Percentiles rank a stretch among this genome's conserved stretches.
Conservation (phyloP, 2,113 vertebrate genomes). For the Leptocoma aspasia region DNA sequence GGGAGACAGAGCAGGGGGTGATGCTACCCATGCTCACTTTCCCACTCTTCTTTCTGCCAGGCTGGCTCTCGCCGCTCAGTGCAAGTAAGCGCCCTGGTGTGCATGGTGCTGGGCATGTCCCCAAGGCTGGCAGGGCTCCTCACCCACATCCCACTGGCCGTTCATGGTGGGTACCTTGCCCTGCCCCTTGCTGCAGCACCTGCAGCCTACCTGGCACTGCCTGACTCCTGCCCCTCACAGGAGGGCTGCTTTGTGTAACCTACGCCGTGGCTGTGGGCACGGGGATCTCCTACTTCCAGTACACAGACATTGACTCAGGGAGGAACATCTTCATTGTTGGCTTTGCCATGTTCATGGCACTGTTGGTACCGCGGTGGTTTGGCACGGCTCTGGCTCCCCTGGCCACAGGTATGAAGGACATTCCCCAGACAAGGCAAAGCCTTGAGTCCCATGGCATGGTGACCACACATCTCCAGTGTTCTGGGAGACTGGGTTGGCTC, state of each 20-base stretch:
- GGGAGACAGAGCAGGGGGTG: accelerated
- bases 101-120: constrained; percentile 76
- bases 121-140: constrained; percentile 72
- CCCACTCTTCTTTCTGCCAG: constrained; percentile 37
- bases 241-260: constrained; percentile 80
- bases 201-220: neutral
- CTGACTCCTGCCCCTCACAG: constrained; percentile 39
- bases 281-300: constrained; percentile 84
- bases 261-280: constrained; percentile 76
- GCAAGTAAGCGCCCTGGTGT: constrained; percentile 65
- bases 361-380: constrained; percentile 81
- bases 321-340: constrained; percentile 87
- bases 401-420: constrained; percentile 67
- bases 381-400: constrained; percentile 1
- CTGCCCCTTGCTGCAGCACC: accelerated
- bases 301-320: constrained; percentile 82
- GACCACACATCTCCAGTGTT: neutral
- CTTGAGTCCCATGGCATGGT: neutral
- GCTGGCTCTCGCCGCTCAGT: constrained; percentile 67
- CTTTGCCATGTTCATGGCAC: constrained; percentile 84
- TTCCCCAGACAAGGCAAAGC: neutral
- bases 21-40: neutral
- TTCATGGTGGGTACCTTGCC: constrained; percentile 72
- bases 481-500: neutral
- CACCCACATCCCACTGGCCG: constrained; percentile 70